A percentile compares a stretch with the other conserved stretches of the same genome.
Evolutionary conservation across 2,113 vertebrate genomes (phyloP).

Genomic region (Arothron firmamentum): DNA sequence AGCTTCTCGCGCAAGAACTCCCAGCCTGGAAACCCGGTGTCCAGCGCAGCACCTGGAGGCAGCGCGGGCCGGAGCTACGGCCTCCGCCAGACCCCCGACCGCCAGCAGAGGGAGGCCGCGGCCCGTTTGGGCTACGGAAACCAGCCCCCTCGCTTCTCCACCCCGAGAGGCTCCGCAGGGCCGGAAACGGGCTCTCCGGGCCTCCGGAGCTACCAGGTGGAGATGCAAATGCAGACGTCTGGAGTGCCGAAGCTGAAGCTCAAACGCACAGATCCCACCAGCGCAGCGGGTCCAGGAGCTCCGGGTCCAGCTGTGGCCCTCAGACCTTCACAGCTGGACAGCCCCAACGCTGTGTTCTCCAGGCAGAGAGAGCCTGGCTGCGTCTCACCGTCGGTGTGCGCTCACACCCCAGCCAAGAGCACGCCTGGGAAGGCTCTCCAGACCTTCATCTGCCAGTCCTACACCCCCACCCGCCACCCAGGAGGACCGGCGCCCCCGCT

Average conservation of each 20-base stretch:
- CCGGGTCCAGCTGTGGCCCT: constrained; percentile 30
- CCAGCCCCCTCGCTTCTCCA: constrained; percentile 35
- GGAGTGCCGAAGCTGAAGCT: constrained; percentile 89
- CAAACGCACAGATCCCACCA: constrained; percentile 76
- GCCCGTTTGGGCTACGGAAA: constrained; percentile 71
- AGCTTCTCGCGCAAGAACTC: constrained; percentile 55
- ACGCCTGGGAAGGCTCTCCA: constrained; percentile 85
- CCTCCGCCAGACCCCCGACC: constrained; percentile 76
- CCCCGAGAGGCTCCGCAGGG: constrained; percentile 44
- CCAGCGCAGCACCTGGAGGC: background rate
- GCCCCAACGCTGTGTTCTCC: constrained; percentile 64
- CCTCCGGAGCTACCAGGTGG: constrained; percentile 79
- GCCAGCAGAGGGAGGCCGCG: constrained; percentile 78
- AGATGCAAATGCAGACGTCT: constrained; percentile 86
- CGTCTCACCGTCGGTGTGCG: constrained; percentile 75
- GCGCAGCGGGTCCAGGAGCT: background rate
- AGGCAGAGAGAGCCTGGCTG: constrained; percentile 76
- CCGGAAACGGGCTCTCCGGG: constrained; percentile 14
- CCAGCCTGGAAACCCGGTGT: background rate
- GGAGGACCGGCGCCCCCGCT: constrained; percentile 73
- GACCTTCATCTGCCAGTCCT: constrained; percentile 90
- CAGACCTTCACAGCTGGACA: constrained; percentile 68
- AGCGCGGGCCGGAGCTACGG: constrained; percentile 58
- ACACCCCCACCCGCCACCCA: constrained; percentile 82
- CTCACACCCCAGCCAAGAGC: constrained; percentile 74